Base-by-base conservation (phyloP, 2,888 invertebrate genomes). In the Noctua janthina region DNA sequence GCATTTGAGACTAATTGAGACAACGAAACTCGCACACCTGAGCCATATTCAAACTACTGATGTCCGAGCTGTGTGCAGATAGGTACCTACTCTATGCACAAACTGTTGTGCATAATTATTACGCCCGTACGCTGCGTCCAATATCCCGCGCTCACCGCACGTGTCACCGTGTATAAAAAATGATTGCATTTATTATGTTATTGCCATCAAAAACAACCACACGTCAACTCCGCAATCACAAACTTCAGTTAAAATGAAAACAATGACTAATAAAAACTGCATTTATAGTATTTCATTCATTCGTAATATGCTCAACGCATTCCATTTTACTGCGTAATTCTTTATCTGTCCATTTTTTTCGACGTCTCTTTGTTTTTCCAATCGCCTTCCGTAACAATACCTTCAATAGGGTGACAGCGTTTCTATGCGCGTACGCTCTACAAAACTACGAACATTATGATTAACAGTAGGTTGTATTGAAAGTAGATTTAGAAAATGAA, bases 401-500 rank as follows among this genome's bases (percentile, higher is more conserved):
- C 87, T 91, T 91, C 91, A 95, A 95, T 95, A 93, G 94, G 91
- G 92, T 92, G 93, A 94, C 94, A 93, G 92, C 92, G 94, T 94
- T 94, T 92, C 95, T 95, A 94, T 95, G 94, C 94, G 95, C 94
- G 93, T 96, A 95, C 95, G 96, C 94, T 95, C 95, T 92, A 96
- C 95, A 95, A 95, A 95, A 93, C 94, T 95, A 94, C 91, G 92
- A 93, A 93, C 92, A 94, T 92, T 94, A 93, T 93, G 93, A 94
- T 94, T 93, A 93, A 90, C 89, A 91, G 88, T 87, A 88, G 87
- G 88, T 84, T 81, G 75, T 86, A 74, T 83, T 62, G 76, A 71
- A 78, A 74, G 56, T 68, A 56, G 59, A 83, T 84, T 82, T 54
- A 11, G 13, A 92, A 89, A 90, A 77, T 92, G 71, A 82, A 71